phyloP scores from a whole-genome alignment of 1,140 invertebrate species.

The Aphaenogaster floridana region DNA sequence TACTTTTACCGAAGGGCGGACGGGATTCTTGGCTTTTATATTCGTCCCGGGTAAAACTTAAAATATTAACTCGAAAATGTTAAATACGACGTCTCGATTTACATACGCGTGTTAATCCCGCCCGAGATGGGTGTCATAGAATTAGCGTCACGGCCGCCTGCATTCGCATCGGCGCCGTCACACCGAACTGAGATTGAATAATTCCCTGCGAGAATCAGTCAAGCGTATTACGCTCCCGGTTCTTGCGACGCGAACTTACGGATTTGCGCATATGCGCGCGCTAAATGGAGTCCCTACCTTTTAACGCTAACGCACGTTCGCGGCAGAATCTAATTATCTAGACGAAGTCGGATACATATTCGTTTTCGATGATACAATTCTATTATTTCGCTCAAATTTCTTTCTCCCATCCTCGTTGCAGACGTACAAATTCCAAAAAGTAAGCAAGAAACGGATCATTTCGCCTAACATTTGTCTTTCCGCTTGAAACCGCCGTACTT shows the following conservation, averaged over 20 bases:
- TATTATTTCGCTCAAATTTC: conserved; percentile 62
- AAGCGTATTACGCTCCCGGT: conserved; percentile 18
- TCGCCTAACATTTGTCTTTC: conserved; percentile 72
- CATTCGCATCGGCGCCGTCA: conserved; percentile 25
- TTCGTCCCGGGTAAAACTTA: conserved; percentile 28
- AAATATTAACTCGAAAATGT: conserved; percentile 55
- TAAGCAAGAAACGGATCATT: conserved; percentile 70
- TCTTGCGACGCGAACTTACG: conserved; percentile 47
- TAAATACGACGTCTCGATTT: conserved; percentile 55
- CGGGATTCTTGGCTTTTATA: conserved; percentile 48
- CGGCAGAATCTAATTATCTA: neutral
- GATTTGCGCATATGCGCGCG: conserved; percentile 22
- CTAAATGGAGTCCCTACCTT: neutral
- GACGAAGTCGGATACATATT: neutral
- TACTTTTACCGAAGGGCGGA: conserved; percentile 53
- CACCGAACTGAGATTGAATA: conserved; percentile 57
- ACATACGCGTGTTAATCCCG: conserved; percentile 54
- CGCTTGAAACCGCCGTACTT: conserved; percentile 73
- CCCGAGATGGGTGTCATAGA: conserved; percentile 52
- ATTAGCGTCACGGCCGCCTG: conserved; percentile 47
- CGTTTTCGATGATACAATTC: neutral
- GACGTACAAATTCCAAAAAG: conserved; percentile 50
- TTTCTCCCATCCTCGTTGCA: neutral
- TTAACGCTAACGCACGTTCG: neutral
- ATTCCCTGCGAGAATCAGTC: conserved; percentile 58